Evolutionary conservation across 1,140 invertebrate species (phyloP).

Genomic region (Lordiphosa collinella): DNA sequence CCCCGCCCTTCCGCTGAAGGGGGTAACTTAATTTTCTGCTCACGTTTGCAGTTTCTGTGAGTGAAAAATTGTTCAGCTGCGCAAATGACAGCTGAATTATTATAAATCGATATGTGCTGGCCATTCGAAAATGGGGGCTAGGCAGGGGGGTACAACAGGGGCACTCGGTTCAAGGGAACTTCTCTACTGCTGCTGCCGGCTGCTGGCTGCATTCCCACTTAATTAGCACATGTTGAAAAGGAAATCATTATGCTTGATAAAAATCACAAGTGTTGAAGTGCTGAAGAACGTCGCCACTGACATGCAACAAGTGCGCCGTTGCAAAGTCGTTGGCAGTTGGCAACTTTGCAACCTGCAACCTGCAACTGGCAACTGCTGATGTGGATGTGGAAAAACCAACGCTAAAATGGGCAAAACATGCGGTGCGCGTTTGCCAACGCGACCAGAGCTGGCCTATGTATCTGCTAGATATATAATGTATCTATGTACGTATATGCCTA

Average conservation of each 20-base stretch:
- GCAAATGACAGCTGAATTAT: slow-evolving; percentile 77
- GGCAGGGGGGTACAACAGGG: slow-evolving; percentile 11
- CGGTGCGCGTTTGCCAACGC: slow-evolving; percentile 36
- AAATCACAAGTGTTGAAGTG: slow-evolving; percentile 76
- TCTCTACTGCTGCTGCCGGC: slow-evolving; percentile 10
- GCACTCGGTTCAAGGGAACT: slow-evolving; percentile 22
- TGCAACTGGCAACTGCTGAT: slow-evolving; percentile 12
- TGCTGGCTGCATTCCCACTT: slow-evolving; percentile 35
- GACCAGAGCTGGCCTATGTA: slow-evolving; percentile 56
- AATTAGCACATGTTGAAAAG: slow-evolving; percentile 76
- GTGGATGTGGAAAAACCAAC: slow-evolving; percentile 58
- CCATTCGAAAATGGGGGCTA: slow-evolving; percentile 43
- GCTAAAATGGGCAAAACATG: slow-evolving; percentile 76
- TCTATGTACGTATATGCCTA: slow-evolving; percentile 28
- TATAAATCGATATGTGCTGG: slow-evolving; percentile 74
- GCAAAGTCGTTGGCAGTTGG: slow-evolving; percentile 42
- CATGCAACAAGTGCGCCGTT: slow-evolving; percentile 59
- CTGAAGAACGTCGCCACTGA: slow-evolving; percentile 46
- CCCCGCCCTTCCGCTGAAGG: slow-evolving; percentile 7
- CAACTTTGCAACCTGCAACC: slow-evolving; percentile 22
- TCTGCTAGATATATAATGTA: slow-evolving; percentile 70
- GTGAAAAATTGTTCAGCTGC: slow-evolving; percentile 69
- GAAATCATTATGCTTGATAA: slow-evolving; percentile 76
- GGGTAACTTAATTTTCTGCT: slow-evolving; percentile 73
- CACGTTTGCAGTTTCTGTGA: slow-evolving; percentile 72